Conservation (phyloP, 2,113 vertebrate genomes). For the Phalacrocorax aristotelis region DNA sequence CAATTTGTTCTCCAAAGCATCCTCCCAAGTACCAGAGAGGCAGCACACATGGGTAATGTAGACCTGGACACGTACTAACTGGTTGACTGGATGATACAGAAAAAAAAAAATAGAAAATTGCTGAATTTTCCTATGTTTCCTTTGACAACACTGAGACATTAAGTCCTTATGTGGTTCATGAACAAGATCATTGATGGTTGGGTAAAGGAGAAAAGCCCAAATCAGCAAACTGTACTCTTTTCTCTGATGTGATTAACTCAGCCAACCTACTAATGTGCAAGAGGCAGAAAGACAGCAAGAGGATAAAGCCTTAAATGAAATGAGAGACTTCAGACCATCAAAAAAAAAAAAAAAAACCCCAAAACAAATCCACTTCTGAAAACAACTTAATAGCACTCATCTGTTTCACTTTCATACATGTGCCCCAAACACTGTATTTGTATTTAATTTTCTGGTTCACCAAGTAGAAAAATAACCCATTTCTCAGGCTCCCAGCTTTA, state of each 20-base stretch:
- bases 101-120: rapidly evolving
- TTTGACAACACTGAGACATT: neutral
- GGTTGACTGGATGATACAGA: neutral
- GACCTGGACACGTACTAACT: neutral
- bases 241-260: neutral
- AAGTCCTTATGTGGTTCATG: neutral
- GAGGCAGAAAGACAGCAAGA: neutral
- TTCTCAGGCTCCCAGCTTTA: neutral
- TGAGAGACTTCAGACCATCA: neutral
- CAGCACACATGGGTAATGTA: neutral
- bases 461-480: slow-evolving; percentile 19
- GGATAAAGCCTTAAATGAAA: slow-evolving; percentile 1
- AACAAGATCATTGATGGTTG: neutral
- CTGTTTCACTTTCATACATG: neutral
- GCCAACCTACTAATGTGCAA: neutral
- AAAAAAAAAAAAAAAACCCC: neutral
- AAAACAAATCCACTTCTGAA: neutral
- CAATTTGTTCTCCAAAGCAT: neutral
- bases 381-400: neutral
- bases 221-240: neutral
- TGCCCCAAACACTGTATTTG: neutral
- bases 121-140: neutral
- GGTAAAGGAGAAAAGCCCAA: neutral
- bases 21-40: neutral
- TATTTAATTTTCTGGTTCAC: slow-evolving; percentile 19